Conservation (phyloP, 2,797 vertebrate genomes). For the Tiaroga cobitis region DNA sequence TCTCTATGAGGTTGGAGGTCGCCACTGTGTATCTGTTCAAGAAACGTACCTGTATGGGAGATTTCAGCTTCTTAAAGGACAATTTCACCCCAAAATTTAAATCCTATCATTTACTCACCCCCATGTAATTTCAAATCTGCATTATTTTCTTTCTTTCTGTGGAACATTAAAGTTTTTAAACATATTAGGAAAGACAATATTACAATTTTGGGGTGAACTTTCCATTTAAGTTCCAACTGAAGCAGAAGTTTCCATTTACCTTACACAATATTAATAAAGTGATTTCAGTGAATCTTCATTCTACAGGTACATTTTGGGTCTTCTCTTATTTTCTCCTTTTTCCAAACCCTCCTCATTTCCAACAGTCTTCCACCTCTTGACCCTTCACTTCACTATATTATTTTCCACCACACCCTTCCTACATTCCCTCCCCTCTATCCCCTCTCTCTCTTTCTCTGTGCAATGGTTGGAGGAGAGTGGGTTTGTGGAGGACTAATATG, state of each 20-base stretch:
- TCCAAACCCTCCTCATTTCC: constrained; percentile 52
- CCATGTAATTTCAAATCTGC: not conserved
- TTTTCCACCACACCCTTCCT: constrained; percentile 29
- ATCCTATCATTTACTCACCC: not conserved
- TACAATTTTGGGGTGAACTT: not conserved
- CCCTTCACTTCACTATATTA: constrained; percentile 30
- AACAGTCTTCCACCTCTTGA: constrained; percentile 65
- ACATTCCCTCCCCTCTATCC: constrained; percentile 33
- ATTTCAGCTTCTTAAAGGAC: not conserved
- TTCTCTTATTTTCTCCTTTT: not conserved
- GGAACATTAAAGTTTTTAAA: not conserved
- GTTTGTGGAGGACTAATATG: constrained; percentile 74
- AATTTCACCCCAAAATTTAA: not conserved
- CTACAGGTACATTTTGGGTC: not conserved
- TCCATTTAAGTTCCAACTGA: not conserved
- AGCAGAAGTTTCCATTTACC: not conserved
- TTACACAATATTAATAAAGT: not conserved
- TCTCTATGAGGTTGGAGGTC: not conserved
- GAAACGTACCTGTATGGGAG: not conserved
- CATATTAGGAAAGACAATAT: not conserved
- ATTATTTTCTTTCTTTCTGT: not conserved
- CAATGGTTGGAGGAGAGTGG: constrained; percentile 67
- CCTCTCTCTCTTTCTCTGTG: constrained; percentile 62
- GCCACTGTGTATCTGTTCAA: not conserved
- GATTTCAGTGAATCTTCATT: not conserved